Evolutionary conservation across 2,113 vertebrate genomes (phyloP).

Genomic region (Eolophus roseicapilla): DNA sequence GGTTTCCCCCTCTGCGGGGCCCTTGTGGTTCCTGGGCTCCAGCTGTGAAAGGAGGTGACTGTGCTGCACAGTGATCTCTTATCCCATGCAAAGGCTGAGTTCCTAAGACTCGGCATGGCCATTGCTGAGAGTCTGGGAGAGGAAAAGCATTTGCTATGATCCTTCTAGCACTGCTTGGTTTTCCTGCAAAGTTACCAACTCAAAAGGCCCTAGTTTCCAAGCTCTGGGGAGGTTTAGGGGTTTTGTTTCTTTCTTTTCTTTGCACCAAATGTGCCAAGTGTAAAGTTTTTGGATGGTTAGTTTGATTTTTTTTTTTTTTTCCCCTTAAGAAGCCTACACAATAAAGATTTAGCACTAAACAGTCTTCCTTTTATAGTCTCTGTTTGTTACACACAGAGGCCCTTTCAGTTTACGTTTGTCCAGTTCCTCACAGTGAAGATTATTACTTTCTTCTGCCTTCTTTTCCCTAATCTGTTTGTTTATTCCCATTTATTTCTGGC

Average conservation of each 20-base stretch:
- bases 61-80: constrained; percentile 33
- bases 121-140: neutral
- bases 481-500: constrained; percentile 60
- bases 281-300: neutral
- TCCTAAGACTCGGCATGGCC: neutral
- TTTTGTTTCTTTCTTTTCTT: neutral
- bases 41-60: constrained; percentile 46
- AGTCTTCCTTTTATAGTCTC: constrained; percentile 45
- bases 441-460: constrained; percentile 50
- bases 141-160: neutral
- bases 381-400: neutral
- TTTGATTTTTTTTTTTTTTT: neutral
- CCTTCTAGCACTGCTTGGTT: neutral
- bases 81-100: neutral
- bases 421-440: constrained; percentile 34
- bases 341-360: constrained; percentile 21
- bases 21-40: constrained; percentile 57
- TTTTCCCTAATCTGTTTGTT: constrained; percentile 58
- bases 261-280: neutral
- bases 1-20: constrained; percentile 42
- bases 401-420: constrained; percentile 51
- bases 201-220: neutral
- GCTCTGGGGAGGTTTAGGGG: neutral
- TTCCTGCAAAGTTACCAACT: neutral
- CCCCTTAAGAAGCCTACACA: neutral